Evolutionary conservation across 2,888 invertebrate species (phyloP).

Genomic region (Drosophila engyochracea): DNA sequence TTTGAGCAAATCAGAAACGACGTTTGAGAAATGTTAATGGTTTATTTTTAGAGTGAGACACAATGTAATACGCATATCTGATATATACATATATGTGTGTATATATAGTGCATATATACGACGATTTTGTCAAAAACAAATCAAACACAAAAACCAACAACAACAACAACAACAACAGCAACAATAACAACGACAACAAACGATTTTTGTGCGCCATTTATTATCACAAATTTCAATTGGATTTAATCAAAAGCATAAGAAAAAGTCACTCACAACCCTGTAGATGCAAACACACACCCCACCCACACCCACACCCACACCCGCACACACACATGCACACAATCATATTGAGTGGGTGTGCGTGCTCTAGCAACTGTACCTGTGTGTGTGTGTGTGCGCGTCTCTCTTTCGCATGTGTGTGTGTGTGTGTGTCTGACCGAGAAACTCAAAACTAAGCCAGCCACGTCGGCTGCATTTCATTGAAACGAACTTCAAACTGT

Average conservation of each 20-base stretch:
- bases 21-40: slow-evolving; percentile 1
- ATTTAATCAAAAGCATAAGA: slow-evolving; percentile 84
- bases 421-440: slow-evolving; percentile 61
- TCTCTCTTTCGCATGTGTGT: slow-evolving; percentile 6
- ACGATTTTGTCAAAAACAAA: slow-evolving; percentile 12
- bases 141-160: slow-evolving; percentile 14
- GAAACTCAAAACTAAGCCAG: slow-evolving; percentile 67
- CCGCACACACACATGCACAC: slow-evolving; percentile 5
- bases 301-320: not conserved
- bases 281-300: slow-evolving; percentile 7
- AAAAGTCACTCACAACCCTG: slow-evolving; percentile 67
- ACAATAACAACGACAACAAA: slow-evolving; percentile 18
- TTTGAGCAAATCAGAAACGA: not conserved
- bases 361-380: slow-evolving; percentile 81
- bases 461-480: slow-evolving; percentile 58
- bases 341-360: slow-evolving; percentile 3
- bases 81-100: not conserved
- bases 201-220: slow-evolving; percentile 59
- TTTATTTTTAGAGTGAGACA: slow-evolving; percentile 29
- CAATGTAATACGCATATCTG: slow-evolving; percentile 24
- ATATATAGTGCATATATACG: not conserved
- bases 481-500: slow-evolving; percentile 79
- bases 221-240: slow-evolving; percentile 85
- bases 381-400: slow-evolving; percentile 33
- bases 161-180: slow-evolving; percentile 21